Evolutionary conservation across 2,797 vertebrate genomes (phyloP), one percentile per base, ranked within the genome.

Genomic region (Sebastes trivittatus): DNA sequence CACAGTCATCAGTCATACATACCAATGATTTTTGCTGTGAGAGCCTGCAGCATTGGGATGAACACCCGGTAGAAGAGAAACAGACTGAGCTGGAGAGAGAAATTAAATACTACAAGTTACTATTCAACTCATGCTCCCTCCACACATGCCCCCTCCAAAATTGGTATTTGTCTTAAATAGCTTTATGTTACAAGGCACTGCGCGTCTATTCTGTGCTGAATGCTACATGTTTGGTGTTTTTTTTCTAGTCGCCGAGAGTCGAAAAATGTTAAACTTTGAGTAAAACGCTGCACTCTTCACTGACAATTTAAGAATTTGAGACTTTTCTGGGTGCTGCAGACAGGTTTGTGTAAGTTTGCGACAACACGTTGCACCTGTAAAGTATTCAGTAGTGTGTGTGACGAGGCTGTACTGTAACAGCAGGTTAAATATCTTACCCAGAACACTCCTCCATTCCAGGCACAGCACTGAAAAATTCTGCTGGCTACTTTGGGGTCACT

Each of bases 381-480:
- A 10, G 16, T 30, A 10, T 20, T 36, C 7, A 23, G 27, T 14
- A 14, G 27, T 20, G 22, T 20, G 20, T 64, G 7, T 52, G 29
- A 72, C 2, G 9, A 70, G 62, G 23, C 36, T 56, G 32, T 25
- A 23, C 14, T 59, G 10, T 27, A 16, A 60, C 18, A 38, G 52
- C 1, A 62, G 14, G 29, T n/a, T 29, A 11, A 16, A 8, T 16
- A 61, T 68, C 92, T 83, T 93, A 99, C 98, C 98, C 98, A 99
- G 94, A 99, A 99, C 54, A 99, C 97, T 0, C 98, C 98, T 86
- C 98, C 98, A 61, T 99, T 99, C 98, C 98, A 99, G 82, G 98
- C 98, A 88, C 98, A 99, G 84, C 98, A 99, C 90, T 99, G 98
- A 92, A 99, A 96, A 85, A 99, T 99, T 89, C 98, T 95, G 94